Evolutionary conservation across 2,113 vertebrate species (phyloP).

Genomic region (Geothlypis trichas): DNA sequence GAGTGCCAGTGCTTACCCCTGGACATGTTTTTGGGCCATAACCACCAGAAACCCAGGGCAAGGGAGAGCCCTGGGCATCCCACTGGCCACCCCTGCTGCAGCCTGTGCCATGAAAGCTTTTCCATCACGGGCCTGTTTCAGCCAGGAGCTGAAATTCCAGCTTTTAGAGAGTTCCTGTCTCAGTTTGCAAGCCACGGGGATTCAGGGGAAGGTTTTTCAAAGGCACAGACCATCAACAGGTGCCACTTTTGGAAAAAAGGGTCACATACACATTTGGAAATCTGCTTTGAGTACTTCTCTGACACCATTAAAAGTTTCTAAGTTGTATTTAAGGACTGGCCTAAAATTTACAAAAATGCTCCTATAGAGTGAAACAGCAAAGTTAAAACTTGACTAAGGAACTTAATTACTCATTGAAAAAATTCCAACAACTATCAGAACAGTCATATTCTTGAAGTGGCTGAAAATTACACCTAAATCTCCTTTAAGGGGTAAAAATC

Average conservation of each 20-base stretch:
- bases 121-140: fast-evolving
- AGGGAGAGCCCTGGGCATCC: not conserved
- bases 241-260: not conserved
- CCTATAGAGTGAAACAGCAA: not conserved
- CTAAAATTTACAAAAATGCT: not conserved
- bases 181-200: not conserved
- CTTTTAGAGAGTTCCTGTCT: not conserved
- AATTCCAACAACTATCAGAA: not conserved
- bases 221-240: not conserved
- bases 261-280: not conserved
- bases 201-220: not conserved
- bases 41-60: not conserved
- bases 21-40: not conserved
- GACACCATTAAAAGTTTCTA: not conserved
- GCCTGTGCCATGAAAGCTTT: not conserved
- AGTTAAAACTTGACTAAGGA: not conserved
- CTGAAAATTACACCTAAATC: not conserved
- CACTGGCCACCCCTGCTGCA: not conserved
- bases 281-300: not conserved
- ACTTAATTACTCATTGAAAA: not conserved
- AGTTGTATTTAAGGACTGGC: not conserved
- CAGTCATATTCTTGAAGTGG: not conserved
- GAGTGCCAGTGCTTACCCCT: not conserved
- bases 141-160: not conserved
- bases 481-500: not conserved